Conservation (phyloP, 2,888 invertebrate genomes). For the Xestobium rufovillosum region DNA sequence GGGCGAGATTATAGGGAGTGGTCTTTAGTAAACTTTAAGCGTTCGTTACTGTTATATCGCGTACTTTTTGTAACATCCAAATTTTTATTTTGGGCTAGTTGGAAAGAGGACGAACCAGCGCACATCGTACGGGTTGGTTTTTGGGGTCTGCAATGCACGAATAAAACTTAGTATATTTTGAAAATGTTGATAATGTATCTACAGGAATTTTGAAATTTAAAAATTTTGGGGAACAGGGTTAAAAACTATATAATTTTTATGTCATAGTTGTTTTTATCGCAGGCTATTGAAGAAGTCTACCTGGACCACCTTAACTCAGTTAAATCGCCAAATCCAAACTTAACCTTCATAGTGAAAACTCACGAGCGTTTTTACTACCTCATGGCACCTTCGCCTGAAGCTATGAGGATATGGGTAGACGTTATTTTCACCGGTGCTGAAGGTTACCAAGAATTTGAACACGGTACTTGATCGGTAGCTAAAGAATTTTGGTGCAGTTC, state of each 20-base stretch:
- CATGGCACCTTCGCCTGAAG: slow-evolving; percentile 89
- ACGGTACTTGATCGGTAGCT: slow-evolving; percentile 42
- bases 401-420: slow-evolving; percentile 96
- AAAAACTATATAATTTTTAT: slow-evolving; percentile 9
- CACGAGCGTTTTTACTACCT: slow-evolving; percentile 81
- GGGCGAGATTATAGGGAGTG: too few species aligned
- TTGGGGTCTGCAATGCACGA: too few species aligned
- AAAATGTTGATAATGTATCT: slow-evolving; percentile 2
- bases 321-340: slow-evolving; percentile 82
- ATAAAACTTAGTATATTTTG: not conserved
- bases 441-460: slow-evolving; percentile 68
- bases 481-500: too few species aligned
- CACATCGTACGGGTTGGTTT: too few species aligned
- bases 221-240: slow-evolving; percentile 7
- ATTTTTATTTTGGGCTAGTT: too few species aligned
- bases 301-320: slow-evolving; percentile 90
- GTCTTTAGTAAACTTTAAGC: too few species aligned
- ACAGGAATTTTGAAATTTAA: slow-evolving; percentile 7
- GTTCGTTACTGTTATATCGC: too few species aligned
- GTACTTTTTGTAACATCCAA: too few species aligned
- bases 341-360: slow-evolving; percentile 93
- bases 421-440: slow-evolving; percentile 90
- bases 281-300: slow-evolving; percentile 96
- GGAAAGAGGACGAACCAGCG: too few species aligned
- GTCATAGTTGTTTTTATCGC: slow-evolving; percentile 28